These are phyloP conservation scores for Arenicola marina DNA, from an alignment of 2,888 invertebrate genomes.

Conservation along the genomic window DNA sequence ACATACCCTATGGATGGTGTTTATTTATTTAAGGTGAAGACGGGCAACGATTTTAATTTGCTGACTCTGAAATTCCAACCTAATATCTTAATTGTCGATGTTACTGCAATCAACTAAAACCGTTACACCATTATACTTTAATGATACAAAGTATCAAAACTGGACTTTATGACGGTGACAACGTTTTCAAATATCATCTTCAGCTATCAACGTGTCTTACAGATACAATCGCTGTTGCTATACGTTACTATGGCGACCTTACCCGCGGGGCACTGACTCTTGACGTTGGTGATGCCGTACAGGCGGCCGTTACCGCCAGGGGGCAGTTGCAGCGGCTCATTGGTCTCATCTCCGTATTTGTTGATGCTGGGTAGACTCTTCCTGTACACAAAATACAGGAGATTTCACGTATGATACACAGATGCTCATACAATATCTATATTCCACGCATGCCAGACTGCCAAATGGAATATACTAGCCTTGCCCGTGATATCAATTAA, in stretches of 20 bases:
- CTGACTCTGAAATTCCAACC: no score
- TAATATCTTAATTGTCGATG: not conserved
- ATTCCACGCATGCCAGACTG: no score
- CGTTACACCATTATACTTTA: not conserved
- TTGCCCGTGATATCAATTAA: no score
- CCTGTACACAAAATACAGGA: conserved; percentile 63
- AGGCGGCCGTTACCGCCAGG: conserved; percentile 85
- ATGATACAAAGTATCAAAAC: not conserved
- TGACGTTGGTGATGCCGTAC: conserved; percentile 86
- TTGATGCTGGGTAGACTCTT: conserved; percentile 76
- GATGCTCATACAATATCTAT: no score
- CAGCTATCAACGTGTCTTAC: no score
- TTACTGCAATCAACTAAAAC: not conserved
- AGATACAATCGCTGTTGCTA: no score
- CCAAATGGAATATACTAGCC: no score
- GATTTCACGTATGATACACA: no score
- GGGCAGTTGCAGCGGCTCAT: conserved; percentile 71
- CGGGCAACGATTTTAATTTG: no score
- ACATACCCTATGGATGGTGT: no score
- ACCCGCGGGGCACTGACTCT: conserved; percentile 77
- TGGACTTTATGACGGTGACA: not conserved
- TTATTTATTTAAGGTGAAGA: no score
- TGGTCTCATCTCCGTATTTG: conserved; percentile 49
- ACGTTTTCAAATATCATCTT: not conserved
- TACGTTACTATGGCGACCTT: no score